Evolutionary conservation across 2,113 vertebrate species (phyloP).

Genomic region (Tringa solitaria): DNA sequence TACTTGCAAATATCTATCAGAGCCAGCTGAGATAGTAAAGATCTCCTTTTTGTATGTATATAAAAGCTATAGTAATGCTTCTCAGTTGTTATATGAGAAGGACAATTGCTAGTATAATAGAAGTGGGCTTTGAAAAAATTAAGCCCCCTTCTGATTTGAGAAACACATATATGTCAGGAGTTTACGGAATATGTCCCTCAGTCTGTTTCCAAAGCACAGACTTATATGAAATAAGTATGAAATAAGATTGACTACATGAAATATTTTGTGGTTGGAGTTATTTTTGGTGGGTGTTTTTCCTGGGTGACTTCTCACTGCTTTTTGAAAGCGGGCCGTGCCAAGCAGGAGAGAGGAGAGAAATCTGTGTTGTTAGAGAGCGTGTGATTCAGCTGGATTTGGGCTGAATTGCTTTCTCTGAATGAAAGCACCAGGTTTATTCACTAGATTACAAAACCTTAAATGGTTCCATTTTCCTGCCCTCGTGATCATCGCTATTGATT

Average conservation of each 20-base stretch:
- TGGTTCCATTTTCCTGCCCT: conserved; percentile 38
- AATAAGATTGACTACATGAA: background rate
- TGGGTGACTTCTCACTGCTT: background rate
- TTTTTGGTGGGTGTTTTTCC: background rate
- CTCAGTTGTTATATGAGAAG: background rate
- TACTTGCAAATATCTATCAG: background rate
- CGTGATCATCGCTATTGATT: conserved; percentile 63
- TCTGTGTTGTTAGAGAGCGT: background rate
- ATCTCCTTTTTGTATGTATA: background rate
- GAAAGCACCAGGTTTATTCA: background rate
- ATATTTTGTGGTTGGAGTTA: background rate
- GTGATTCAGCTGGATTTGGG: background rate
- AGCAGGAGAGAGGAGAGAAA: background rate
- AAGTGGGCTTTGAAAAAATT: background rate
- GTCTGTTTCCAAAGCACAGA: background rate
- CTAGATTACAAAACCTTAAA: conserved; percentile 47
- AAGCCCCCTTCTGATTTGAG: background rate
- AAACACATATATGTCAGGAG: background rate
- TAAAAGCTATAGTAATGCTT: background rate
- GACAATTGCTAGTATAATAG: background rate
- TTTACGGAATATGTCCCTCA: background rate
- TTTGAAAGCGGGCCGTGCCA: background rate
- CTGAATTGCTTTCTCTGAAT: conserved; percentile 43
- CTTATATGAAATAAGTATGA: background rate
- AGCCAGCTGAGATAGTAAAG: fast-evolving